A percentile compares a stretch with the other conserved stretches of the same genome.
These are phyloP conservation scores for Lordiphosa andalusiaca DNA, from an alignment of 2,888 invertebrate genomes.

Conservation along the genomic window DNA sequence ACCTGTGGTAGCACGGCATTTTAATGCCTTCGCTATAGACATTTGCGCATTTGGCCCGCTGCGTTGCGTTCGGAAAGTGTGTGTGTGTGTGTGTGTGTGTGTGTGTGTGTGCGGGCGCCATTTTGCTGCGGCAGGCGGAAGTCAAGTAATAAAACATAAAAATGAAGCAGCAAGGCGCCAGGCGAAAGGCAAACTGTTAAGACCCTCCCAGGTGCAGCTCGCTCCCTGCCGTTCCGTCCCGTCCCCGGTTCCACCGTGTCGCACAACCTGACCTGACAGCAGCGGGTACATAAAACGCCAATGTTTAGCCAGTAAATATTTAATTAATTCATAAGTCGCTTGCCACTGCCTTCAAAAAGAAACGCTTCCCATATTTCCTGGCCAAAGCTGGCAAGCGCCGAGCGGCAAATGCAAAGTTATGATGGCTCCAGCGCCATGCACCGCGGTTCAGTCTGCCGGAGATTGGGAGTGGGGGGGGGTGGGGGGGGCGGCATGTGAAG, in stretches of 20 bases:
- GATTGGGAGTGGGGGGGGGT: neutral
- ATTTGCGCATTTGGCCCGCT: conserved; percentile 34
- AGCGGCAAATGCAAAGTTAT: conserved; percentile 51
- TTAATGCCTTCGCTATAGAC: conserved; percentile 36
- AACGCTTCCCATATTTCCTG: conserved; percentile 22
- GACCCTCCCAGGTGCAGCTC: conserved; percentile 16
- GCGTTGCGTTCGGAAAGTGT: conserved; percentile 20
- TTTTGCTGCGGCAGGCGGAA: conserved; percentile 55
- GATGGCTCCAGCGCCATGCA: conserved; percentile 33
- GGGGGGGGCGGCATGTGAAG: conserved; percentile 30
- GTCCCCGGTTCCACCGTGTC: too few relatives aligned
- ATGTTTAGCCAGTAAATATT: conserved; percentile 66
- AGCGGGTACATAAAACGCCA: conserved; percentile 49
- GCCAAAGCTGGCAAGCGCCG: conserved; percentile 26
- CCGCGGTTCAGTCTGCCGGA: neutral
- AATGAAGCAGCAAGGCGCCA: conserved; percentile 64
- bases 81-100: conserved; percentile 14
- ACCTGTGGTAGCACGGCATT: conserved; percentile 16
- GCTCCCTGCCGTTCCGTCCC: conserved; percentile 13
- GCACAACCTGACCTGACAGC: neutral
- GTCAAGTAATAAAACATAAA: conserved; percentile 74
- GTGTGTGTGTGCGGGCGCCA: conserved; percentile 16
- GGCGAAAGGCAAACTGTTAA: conserved; percentile 42
- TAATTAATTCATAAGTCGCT: conserved; percentile 70
- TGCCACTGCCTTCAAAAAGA: conserved; percentile 31